phyloP scores from a whole-genome alignment of 2,888 invertebrate species.

The Ophraella communa region DNA sequence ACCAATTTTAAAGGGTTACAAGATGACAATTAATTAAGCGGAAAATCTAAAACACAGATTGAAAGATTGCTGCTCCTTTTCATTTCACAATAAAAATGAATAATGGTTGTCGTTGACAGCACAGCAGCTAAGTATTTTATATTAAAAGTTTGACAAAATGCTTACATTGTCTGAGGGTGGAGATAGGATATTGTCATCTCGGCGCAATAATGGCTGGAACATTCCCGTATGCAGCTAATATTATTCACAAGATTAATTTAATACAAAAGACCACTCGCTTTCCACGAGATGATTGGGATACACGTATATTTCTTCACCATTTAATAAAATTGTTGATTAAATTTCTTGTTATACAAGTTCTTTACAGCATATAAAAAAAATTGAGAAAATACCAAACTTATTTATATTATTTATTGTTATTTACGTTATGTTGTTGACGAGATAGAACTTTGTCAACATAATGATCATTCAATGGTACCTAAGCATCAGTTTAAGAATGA shows the following conservation, averaged over 20 bases:
- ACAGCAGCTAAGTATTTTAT: conserved; percentile 50
- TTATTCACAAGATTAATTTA: conserved; percentile 45
- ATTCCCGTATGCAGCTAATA: conserved; percentile 42
- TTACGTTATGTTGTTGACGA: no score
- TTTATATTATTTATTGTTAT: no score
- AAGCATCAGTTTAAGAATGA: no score
- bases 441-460: no score
- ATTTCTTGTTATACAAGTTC: conserved; percentile 5
- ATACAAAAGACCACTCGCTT: conserved; percentile 37
- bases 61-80: conserved; percentile 26
- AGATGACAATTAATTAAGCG: conserved; percentile 25
- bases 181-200: conserved; percentile 53
- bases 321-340: conserved; percentile 30
- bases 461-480: no score
- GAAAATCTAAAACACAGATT: conserved; percentile 21
- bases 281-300: conserved; percentile 27
- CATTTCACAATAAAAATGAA: conserved; percentile 37
- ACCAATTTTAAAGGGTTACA: conserved; percentile 15
- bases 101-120: conserved; percentile 42
- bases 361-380: neutral
- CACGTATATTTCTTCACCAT: conserved; percentile 33
- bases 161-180: conserved; percentile 53
- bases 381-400: no score
- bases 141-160: conserved; percentile 55
- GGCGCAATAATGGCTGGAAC: conserved; percentile 44